Percentiles rank a stretch among this genome's conserved stretches.
Conservation (phyloP, 1,140 invertebrate species). For the Zaprionus capensis region DNA sequence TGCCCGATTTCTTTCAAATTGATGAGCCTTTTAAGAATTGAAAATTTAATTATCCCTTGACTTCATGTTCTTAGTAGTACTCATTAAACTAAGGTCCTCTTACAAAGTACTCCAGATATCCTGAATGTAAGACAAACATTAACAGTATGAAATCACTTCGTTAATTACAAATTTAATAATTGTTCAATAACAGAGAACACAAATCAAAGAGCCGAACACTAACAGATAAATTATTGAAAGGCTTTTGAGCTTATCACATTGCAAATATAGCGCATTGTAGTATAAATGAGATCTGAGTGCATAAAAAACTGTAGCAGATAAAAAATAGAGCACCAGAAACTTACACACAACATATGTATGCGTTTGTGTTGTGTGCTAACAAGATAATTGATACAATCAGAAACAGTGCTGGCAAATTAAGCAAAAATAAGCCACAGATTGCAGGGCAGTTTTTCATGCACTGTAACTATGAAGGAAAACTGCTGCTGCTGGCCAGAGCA, state of each 20-base stretch:
- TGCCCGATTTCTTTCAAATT: not conserved
- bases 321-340: not conserved
- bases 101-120: no score
- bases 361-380: conserved; percentile 11
- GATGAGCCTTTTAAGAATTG: not conserved
- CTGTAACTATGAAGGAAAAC: no score
- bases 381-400: not conserved
- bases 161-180: not conserved
- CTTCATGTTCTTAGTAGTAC: not conserved
- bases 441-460: not conserved
- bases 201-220: not conserved
- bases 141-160: no score
- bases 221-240: not conserved
- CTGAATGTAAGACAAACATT: no score
- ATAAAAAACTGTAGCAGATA: not conserved
- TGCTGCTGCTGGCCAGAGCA: not conserved
- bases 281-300: not conserved
- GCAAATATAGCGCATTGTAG: not conserved
- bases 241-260: not conserved
- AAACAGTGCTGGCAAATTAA: not conserved
- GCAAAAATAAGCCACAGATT: conserved; percentile 3
- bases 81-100: not conserved
- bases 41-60: not conserved
- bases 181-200: not conserved
- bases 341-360: not conserved